These are phyloP conservation scores for Protosalanx chinensis DNA, from an alignment of 2,797 vertebrate species.

Conservation along the genomic window DNA sequence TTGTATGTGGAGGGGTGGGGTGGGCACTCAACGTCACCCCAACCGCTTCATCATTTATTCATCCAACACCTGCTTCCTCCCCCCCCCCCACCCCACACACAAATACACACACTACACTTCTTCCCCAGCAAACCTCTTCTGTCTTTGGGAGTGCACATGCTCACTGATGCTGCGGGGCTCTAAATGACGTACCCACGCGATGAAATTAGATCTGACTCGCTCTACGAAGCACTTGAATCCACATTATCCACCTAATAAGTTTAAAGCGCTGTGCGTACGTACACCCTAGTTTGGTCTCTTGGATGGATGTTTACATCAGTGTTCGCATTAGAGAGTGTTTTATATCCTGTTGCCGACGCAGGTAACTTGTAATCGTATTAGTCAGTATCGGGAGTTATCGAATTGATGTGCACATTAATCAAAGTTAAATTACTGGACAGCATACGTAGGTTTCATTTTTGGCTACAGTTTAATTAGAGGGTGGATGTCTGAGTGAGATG, in stretches of 20 bases:
- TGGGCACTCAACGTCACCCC: slow-evolving; percentile 19
- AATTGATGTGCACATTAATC: slow-evolving; percentile 59
- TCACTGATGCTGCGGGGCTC: no score
- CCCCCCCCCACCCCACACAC: background rate
- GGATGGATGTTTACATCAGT: background rate
- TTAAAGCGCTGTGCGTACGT: background rate
- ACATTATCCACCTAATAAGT: background rate
- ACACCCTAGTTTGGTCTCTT: background rate
- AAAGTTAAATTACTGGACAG: slow-evolving; percentile 61
- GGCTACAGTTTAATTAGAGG: slow-evolving; percentile 60
- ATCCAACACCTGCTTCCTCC: slow-evolving; percentile 52
- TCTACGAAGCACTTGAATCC: background rate
- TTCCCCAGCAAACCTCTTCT: background rate
- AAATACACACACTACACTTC: background rate
- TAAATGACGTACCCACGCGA: no score
- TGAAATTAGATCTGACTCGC: background rate
- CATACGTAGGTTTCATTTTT: slow-evolving; percentile 49
- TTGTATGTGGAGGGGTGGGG: background rate
- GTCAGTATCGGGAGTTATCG: slow-evolving; percentile 40
- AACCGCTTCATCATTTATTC: slow-evolving; percentile 56
- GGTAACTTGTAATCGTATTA: slow-evolving; percentile 57
- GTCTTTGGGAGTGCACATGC: no score
- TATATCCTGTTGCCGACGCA: slow-evolving; percentile 32
- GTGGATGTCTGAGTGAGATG: slow-evolving; percentile 38
- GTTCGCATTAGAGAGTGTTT: slow-evolving; percentile 13